Conservation (phyloP, 2,113 vertebrate species). For the Xenopus laevis region DNA sequence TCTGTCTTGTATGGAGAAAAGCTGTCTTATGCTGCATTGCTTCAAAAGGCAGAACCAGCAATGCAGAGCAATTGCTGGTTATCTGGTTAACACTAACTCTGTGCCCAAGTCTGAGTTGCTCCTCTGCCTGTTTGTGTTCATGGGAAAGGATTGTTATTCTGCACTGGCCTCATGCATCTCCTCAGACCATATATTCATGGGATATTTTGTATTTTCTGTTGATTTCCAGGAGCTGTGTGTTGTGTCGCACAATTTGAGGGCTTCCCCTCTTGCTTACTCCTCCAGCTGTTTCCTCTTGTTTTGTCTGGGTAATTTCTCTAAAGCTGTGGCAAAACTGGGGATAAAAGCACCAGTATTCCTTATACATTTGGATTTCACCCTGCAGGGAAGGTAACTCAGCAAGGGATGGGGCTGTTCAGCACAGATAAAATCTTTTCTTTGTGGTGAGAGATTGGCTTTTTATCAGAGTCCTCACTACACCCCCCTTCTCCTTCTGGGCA, state of each 20-base stretch:
- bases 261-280: slow-evolving; percentile 11
- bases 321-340: neutral
- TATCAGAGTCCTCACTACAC: slow-evolving; percentile 18
- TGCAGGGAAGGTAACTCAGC: slow-evolving; percentile 25
- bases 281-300: neutral
- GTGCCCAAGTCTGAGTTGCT: too few species aligned
- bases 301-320: neutral
- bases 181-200: neutral
- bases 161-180: neutral
- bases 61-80: too few species aligned
- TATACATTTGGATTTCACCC: slow-evolving; percentile 26
- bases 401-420: slow-evolving; percentile 17
- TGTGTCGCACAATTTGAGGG: slow-evolving; percentile 3
- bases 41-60: too few species aligned
- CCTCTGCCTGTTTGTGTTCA: neutral
- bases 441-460: slow-evolving; percentile 39
- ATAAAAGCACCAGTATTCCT: neutral
- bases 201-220: slow-evolving; percentile 12
- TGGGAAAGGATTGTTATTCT: neutral
- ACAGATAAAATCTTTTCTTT: slow-evolving; percentile 42
- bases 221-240: neutral
- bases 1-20: too few species aligned
- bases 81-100: too few species aligned
- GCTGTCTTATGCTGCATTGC: too few species aligned
- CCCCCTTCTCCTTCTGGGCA: slow-evolving; percentile 21